Evolutionary conservation across 2,888 invertebrate species (phyloP), one percentile per base, ranked within the genome.

Genomic region (Nebria salina): DNA sequence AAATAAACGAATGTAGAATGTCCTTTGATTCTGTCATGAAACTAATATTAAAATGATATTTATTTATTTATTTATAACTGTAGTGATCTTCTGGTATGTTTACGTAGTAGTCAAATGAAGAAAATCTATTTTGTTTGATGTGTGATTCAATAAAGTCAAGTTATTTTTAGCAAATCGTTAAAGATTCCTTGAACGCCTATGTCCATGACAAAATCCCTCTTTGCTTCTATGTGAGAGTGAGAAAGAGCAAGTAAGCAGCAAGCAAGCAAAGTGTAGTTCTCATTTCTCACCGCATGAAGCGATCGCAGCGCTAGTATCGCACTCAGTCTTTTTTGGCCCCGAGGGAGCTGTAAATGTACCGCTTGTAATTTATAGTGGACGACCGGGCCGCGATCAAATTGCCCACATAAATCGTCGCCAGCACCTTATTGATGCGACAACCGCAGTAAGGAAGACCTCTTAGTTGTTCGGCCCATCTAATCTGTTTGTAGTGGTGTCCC

Each of bases 391-490:
- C 85, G 85, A 86, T 86, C 86, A 86, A 86, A 87, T 87, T 87
- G 87, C 86, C 85, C 84, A 84, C 86, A 87, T 87, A 87, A 87
- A 87, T 87, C 87, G 85, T 85, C 84, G 84, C 86, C 85, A 85
- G 86, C 86, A 86, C 86, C 87, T 87, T 87, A 87, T 87, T 87
- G 86, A 86, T 86, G 85, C 86, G 86, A 86, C 86, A 86, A 86
- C 86, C 85, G 85, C 86, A 85, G 85, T 85, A 85, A 85, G 85
- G 82, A 84, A 85, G 84, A 84, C 84, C 84, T 85, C 84, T 84
- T 85, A 85, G 85, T 86, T 85, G 85, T 85, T 85, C 84, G 84
- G 83, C 84, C 85, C 85, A 85, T 85, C 85, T 85, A 86, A 85
- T 85, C 85, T 84, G 85, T 84, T 84, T 84, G 84, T 84, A 84